Conservation (phyloP, 2,113 vertebrate species). For the Oostethus manadensis region DNA sequence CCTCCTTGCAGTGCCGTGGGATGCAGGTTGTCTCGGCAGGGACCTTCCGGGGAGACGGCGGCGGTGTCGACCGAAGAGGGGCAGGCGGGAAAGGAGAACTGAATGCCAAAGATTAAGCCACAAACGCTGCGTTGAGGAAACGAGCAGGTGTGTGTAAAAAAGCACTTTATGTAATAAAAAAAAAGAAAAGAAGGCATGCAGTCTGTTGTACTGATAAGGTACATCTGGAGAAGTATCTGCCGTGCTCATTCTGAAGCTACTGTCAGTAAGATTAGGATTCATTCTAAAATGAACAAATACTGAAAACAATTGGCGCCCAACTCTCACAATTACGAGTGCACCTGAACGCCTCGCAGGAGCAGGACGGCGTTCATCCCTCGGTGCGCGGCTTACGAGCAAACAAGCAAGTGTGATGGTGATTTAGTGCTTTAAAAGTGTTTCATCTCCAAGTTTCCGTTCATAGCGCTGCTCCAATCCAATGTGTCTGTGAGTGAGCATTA, state of each 20-base stretch:
- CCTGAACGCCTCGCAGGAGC: too few species aligned
- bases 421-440: too few species aligned
- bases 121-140: neutral
- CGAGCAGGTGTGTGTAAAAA: neutral
- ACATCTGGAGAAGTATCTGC: neutral
- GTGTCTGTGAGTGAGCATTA: too few species aligned
- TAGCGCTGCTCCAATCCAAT: too few species aligned
- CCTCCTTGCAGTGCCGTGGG: constrained; percentile 52
- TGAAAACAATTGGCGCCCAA: too few species aligned
- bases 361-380: too few species aligned
- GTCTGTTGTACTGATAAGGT: neutral
- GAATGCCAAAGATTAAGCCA: neutral
- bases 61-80: constrained; percentile 10
- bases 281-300: too few species aligned
- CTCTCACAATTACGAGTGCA: too few species aligned
- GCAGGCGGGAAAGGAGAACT: neutral
- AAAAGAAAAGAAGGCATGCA: neutral
- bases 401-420: too few species aligned
- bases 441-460: too few species aligned
- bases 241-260: neutral
- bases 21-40: constrained; percentile 38
- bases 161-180: neutral
- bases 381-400: too few species aligned
- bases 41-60: constrained; percentile 27
- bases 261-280: neutral